Evolutionary conservation across 2,113 vertebrate genomes (phyloP).

Genomic region (Mungos mungo): DNA sequence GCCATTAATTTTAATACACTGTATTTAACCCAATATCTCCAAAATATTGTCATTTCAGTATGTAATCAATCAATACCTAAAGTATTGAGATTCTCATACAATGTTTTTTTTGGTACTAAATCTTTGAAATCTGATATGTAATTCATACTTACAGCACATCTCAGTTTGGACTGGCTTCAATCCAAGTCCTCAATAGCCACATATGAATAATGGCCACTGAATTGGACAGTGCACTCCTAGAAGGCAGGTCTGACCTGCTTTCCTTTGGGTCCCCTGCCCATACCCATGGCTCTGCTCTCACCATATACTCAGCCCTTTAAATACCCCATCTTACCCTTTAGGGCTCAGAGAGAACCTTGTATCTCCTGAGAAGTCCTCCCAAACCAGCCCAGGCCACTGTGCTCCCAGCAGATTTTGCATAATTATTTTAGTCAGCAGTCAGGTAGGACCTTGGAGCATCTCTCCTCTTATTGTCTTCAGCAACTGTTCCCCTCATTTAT

Average conservation of each 20-base stretch:
- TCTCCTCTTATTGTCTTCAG: background rate
- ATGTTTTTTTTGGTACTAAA: background rate
- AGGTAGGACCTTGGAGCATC: background rate
- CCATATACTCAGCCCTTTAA: background rate
- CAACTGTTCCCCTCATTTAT: background rate
- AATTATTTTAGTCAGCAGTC: background rate
- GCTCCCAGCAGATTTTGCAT: background rate
- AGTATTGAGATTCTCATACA: background rate
- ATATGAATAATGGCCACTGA: background rate
- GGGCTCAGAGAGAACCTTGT: background rate
- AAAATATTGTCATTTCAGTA: background rate
- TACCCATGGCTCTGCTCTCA: background rate
- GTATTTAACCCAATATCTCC: background rate
- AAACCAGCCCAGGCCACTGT: background rate
- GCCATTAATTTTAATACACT: background rate
- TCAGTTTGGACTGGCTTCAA: background rate
- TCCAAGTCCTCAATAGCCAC: background rate
- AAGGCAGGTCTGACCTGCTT: background rate
- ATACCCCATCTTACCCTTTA: background rate
- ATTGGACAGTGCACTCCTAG: background rate
- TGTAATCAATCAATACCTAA: background rate
- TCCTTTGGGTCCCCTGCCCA: background rate
- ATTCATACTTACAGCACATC: background rate
- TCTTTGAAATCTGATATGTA: background rate
- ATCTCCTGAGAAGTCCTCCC: background rate